These are phyloP conservation scores for Copidosoma floridanum DNA, from an alignment of 1,140 invertebrate species.

Conservation along the genomic window DNA sequence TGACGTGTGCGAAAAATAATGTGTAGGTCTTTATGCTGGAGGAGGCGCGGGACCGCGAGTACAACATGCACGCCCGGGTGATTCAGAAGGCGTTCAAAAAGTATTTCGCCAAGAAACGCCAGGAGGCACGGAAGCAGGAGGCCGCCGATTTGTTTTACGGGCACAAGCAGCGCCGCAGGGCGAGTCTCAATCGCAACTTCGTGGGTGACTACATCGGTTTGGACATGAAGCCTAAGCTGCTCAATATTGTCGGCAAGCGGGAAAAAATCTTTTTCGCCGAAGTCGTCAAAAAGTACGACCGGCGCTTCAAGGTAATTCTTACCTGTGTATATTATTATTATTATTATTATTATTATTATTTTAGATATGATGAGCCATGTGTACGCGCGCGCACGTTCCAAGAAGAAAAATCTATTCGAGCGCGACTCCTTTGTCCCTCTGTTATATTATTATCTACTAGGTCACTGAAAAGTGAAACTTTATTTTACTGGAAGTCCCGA, in stretches of 20 bases:
- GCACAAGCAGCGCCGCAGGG: conserved; percentile 67
- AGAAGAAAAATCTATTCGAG: too few species aligned
- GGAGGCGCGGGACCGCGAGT: conserved; percentile 71
- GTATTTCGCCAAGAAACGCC: conserved; percentile 66
- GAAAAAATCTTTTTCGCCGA: conserved; percentile 73
- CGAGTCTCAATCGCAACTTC: conserved; percentile 72
- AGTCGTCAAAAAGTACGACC: conserved; percentile 70
- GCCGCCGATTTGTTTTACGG: conserved; percentile 64
- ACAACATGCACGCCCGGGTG: conserved; percentile 68
- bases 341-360: too few species aligned
- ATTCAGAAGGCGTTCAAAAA: conserved; percentile 74
- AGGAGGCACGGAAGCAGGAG: conserved; percentile 63
- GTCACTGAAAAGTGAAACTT: too few species aligned
- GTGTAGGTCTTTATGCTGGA: conserved; percentile 77
- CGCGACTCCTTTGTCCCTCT: too few species aligned
- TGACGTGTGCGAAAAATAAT: too few species aligned
- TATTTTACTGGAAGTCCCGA: too few species aligned
- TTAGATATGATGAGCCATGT: too few species aligned
- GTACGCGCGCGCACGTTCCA: too few species aligned
- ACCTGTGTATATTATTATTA: too few species aligned
- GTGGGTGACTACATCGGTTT: conserved; percentile 75
- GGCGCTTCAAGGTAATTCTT: conserved; percentile 67
- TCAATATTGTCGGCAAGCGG: conserved; percentile 62
- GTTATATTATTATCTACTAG: too few species aligned
- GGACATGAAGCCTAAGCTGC: conserved; percentile 63